phyloP scores from a whole-genome alignment of 37 sponge, comb jelly and placozoan species.

The Tethya wilhelma region DNA sequence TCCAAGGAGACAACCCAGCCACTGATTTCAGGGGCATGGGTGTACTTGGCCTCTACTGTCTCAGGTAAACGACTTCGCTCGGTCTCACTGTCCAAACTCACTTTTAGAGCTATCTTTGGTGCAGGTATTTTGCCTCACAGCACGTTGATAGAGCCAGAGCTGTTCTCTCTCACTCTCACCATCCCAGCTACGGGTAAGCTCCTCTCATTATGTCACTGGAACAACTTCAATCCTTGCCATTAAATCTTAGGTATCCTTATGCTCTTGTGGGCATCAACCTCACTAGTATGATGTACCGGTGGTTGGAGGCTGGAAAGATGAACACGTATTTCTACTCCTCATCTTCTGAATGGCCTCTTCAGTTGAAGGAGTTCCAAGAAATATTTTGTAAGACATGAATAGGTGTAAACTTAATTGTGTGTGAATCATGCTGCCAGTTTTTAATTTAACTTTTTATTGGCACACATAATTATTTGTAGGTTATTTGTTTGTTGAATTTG shows the following conservation, averaged over 20 bases:
- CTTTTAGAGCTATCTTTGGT: not conserved
- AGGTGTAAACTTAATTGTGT: not conserved
- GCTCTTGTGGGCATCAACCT: constrained; percentile 87
- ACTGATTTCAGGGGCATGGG: constrained; percentile 99
- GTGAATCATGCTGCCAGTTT: not conserved
- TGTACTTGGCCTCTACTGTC: constrained; percentile 62
- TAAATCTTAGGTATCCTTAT: constrained; percentile 79
- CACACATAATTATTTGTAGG: constrained; percentile 13
- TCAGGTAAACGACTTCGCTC: constrained; percentile 36
- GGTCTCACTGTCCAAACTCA: not conserved
- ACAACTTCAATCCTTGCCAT: not conserved
- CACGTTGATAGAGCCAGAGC: constrained; percentile 32
- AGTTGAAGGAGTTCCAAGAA: constrained; percentile 52
- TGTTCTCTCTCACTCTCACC: constrained; percentile 66
- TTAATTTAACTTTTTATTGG: not conserved
- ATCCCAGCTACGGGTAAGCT: constrained; percentile 70
- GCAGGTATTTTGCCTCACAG: constrained; percentile 60
- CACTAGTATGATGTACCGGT: constrained; percentile 40
- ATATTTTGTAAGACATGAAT: constrained; percentile 48
- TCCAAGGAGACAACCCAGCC: constrained; percentile 96
- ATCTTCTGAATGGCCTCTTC: constrained; percentile 5
- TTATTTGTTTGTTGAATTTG: constrained; percentile 48
- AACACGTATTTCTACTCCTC: constrained; percentile 39
- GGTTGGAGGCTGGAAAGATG: constrained; percentile 36
- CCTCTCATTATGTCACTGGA: not conserved